A percentile compares a stretch with the other conserved stretches of the same genome.
Conservation (phyloP, 64 coral and sea anemone genomes). For the Stichodactyla helianthus region DNA sequence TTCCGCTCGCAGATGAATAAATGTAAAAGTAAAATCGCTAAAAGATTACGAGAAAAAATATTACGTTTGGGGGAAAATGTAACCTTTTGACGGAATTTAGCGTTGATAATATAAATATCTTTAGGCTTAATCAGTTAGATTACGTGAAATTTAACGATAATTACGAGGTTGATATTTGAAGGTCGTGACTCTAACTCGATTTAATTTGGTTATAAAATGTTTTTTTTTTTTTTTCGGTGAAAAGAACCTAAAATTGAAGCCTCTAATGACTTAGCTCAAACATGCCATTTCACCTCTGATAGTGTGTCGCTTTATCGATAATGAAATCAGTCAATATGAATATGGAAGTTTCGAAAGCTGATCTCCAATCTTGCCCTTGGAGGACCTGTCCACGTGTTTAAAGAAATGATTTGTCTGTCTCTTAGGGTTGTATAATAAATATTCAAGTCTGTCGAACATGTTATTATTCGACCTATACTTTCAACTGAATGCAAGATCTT, state of each 20-base stretch:
- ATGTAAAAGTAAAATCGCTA: not conserved
- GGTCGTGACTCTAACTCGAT: not conserved
- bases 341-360: not conserved
- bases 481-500: not conserved
- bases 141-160: not conserved
- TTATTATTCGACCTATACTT: not conserved
- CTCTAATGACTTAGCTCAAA: not conserved
- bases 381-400: not conserved
- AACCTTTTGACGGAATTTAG: not conserved
- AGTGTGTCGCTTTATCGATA: not conserved
- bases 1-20: not conserved
- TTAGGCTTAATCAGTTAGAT: not conserved
- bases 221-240: not conserved
- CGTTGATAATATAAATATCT: not conserved
- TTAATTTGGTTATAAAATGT: not conserved
- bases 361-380: not conserved
- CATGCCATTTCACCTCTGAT: not conserved
- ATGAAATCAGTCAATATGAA: constrained; percentile 4
- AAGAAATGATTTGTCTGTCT: not conserved
- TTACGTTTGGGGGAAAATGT: not conserved
- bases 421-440: not conserved
- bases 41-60: not conserved
- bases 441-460: not conserved
- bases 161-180: not conserved
- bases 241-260: not conserved